Evolutionary conservation across 2,797 vertebrate species (phyloP).

Genomic region (Channa striata): DNA sequence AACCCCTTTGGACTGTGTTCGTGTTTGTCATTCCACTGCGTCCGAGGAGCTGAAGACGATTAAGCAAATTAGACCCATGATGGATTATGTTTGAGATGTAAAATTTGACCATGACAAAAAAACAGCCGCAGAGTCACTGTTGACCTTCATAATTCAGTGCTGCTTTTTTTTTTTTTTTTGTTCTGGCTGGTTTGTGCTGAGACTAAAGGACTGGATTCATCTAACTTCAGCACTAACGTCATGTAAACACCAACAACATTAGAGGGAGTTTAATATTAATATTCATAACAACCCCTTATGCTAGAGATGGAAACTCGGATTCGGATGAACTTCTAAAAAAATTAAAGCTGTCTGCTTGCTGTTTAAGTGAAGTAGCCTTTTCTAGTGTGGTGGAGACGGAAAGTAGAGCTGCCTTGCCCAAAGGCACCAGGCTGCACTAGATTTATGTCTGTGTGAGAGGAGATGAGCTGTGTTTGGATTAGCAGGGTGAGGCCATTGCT

Average conservation of each 20-base stretch:
- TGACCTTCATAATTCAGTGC: not conserved
- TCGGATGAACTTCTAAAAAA: too few relatives aligned
- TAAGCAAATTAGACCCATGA: not conserved
- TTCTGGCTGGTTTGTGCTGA: not conserved
- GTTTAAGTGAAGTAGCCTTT: too few relatives aligned
- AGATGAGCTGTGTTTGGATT: conserved; percentile 11
- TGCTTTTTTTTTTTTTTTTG: not conserved
- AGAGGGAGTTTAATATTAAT: too few relatives aligned
- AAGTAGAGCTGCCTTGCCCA: conserved; percentile 16
- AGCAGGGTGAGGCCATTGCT: not conserved
- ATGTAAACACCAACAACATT: too few relatives aligned
- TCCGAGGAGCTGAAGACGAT: not conserved
- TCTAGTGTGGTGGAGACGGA: not conserved
- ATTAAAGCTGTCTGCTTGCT: too few relatives aligned
- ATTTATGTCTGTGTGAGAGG: not conserved
- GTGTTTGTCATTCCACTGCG: not conserved
- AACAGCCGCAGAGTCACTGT: not conserved
- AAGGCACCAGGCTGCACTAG: not conserved
- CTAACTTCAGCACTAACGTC: too few relatives aligned
- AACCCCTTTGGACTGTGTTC: too few relatives aligned
- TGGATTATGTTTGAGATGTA: not conserved
- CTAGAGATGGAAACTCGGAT: too few relatives aligned
- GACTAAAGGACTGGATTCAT: too few relatives aligned
- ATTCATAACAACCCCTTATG: too few relatives aligned
- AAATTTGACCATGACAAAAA: too few relatives aligned